Evolutionary conservation across 2,113 vertebrate genomes (phyloP).

Genomic region (Melanerpes aurifrons): DNA sequence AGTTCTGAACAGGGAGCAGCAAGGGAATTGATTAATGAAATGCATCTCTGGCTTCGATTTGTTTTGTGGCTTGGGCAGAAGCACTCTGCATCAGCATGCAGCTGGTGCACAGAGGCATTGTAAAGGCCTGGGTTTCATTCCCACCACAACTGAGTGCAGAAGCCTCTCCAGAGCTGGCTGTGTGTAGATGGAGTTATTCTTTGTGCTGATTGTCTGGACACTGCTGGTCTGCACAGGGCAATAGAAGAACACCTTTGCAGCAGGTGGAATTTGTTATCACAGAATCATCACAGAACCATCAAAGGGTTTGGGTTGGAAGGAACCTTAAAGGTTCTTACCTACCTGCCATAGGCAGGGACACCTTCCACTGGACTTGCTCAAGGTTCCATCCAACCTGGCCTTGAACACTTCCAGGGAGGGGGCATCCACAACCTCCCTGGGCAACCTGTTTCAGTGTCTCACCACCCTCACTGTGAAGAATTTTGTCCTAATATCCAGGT

Average conservation of each 20-base stretch:
- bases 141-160: neutral
- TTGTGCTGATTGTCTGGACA: neutral
- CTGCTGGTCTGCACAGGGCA: neutral
- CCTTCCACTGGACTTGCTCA: too few relatives aligned
- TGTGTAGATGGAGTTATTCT: neutral
- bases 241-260: neutral
- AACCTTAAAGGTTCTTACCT: too few relatives aligned
- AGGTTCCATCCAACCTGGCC: too few relatives aligned
- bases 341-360: too few relatives aligned
- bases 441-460: too few relatives aligned
- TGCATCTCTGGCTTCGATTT: neutral
- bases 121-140: neutral
- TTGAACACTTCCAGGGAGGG: too few relatives aligned
- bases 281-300: too few relatives aligned
- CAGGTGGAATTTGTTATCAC: neutral
- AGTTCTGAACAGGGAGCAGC: neutral
- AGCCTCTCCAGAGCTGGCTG: neutral
- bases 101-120: neutral
- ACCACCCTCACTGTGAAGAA: too few relatives aligned
- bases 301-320: too few relatives aligned
- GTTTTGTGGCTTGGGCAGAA: slow-evolving; percentile 15
- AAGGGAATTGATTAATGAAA: slow-evolving; percentile 21
- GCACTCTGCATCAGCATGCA: slow-evolving; percentile 43
- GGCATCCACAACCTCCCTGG: too few relatives aligned
- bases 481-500: too few relatives aligned